Conservation (phyloP, 1,140 invertebrate genomes). For the Eumeta japonica region DNA sequence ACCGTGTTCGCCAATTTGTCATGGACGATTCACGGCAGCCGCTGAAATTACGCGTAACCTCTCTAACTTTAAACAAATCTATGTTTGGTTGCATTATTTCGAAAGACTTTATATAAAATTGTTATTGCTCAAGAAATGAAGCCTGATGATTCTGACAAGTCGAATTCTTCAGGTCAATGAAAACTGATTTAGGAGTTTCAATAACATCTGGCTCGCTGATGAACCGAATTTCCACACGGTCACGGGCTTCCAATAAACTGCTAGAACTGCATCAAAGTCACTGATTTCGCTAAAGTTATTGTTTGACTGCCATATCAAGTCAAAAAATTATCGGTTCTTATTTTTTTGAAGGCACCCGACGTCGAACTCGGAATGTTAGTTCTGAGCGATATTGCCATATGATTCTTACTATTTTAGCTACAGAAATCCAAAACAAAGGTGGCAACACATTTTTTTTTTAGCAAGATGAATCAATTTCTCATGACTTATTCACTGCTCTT, state of each 20-base stretch:
- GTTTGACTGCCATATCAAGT: conserved; percentile 9
- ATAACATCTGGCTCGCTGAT: conserved; percentile 10
- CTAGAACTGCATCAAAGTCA: conserved; percentile 1
- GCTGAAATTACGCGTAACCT: conserved; percentile 1
- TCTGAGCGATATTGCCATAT: conserved; percentile 7
- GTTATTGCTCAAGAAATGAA: conserved; percentile 11
- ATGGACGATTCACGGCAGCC: conserved; percentile 3
- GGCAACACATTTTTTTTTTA: no score
- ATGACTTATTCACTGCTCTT: no score
- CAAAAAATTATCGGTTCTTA: no score
- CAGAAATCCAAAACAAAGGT: conserved; percentile 2
- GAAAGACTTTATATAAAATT: conserved; percentile 8
- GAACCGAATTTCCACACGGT: conserved; percentile 10
- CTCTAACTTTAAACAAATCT: conserved; percentile 4
- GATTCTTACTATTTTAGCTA: conserved; percentile 6
- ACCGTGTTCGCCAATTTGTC: not conserved
- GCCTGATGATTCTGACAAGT: conserved; percentile 7
- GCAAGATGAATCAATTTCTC: no score
- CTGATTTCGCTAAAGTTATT: conserved; percentile 2
- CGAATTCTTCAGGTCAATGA: conserved; percentile 8
- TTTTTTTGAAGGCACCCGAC: conserved; percentile 3
- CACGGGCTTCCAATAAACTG: conserved; percentile 8
- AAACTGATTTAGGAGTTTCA: conserved; percentile 10
- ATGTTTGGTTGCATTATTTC: not conserved
- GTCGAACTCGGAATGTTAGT: conserved; percentile 9